Evolutionary conservation across 2,797 vertebrate species (phyloP).

Genomic region (Pteronotus mesoamericanus): DNA sequence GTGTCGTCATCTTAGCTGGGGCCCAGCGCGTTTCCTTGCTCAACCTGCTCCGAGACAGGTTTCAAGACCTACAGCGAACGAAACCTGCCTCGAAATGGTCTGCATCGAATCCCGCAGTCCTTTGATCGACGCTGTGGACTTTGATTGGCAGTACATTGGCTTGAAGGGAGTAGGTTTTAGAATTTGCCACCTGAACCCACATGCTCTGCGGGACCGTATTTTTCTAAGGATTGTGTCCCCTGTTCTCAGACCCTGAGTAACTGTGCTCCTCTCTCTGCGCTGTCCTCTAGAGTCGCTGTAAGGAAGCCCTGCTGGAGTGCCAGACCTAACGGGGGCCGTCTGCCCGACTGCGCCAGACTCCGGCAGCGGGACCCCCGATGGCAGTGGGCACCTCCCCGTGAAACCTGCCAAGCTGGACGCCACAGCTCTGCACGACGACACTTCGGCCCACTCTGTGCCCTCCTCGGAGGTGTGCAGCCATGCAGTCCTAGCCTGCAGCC

Average conservation of each 20-base stretch:
- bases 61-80: background rate
- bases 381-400: constrained; percentile 88
- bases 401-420: constrained; percentile 98
- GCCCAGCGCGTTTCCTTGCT: background rate
- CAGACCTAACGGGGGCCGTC: constrained; percentile 30
- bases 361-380: constrained; percentile 84
- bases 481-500: constrained; percentile 79
- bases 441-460: constrained; percentile 85
- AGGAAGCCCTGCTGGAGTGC: background rate
- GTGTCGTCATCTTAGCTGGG: background rate
- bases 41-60: background rate
- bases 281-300: constrained; percentile 64
- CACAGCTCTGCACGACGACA: constrained; percentile 86
- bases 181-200: background rate
- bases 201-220: background rate
- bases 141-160: no score
- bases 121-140: background rate
- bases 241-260: background rate
- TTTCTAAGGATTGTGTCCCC: background rate
- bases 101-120: background rate
- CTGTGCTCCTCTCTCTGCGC: background rate
- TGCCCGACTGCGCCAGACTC: constrained; percentile 71
- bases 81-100: fast-evolving
- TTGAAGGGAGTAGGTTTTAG: background rate
- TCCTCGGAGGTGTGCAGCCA: constrained; percentile 69